Evolutionary conservation across 2,113 vertebrate species (phyloP), one percentile per base, ranked within the genome.

Genomic region (Genyomyrus donnyi): DNA sequence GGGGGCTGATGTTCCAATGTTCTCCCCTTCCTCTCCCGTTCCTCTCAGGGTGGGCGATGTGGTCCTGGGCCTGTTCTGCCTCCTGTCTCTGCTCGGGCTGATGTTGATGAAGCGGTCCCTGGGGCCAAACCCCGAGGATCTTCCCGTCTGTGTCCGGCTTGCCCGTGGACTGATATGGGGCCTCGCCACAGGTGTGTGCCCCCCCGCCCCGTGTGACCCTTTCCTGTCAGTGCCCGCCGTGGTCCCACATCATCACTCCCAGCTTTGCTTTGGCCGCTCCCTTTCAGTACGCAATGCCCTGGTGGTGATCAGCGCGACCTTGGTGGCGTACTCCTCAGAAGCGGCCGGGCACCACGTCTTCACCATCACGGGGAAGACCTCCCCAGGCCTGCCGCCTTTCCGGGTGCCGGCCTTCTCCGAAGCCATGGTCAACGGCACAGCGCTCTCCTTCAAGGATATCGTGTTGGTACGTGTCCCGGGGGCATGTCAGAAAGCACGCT

Each of bases 211-310:
- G 42, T 3, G 19, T 2, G 17, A 24, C 45, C 39, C 6, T 48
- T 10, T 9, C 5, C 9, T n/a, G 17, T 5, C 80, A 24, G 80
- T 42, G 39, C 42, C 8, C 19, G 6, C 80, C 24, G 45, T 10
- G 10, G 21, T 48, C 80, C 5, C 19, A 13, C 35, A 27, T 13
- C 42, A 3, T 2, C 42, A 3, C 10, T 2, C 39, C 52, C 39
- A 6, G 13, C 35, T 9, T 46, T 45, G 35, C 13, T 15, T 85
- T 27, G 42, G 85, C 58, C 13, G 0, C 1, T 27, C 21, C 62
- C n/a, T 56, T 49, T n/a, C 88, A 98, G 97, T 97, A 89, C 97
- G 98, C 8, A 99, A 98, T 0, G 97, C 97, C 2, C 93, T 98
- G 3, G 96, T 99, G 2, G 98, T 99, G 35, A 92, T 98, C n/a